These are phyloP conservation scores for Euura saliciscinereae DNA, from an alignment of 1,140 invertebrate genomes.

Conservation along the genomic window DNA sequence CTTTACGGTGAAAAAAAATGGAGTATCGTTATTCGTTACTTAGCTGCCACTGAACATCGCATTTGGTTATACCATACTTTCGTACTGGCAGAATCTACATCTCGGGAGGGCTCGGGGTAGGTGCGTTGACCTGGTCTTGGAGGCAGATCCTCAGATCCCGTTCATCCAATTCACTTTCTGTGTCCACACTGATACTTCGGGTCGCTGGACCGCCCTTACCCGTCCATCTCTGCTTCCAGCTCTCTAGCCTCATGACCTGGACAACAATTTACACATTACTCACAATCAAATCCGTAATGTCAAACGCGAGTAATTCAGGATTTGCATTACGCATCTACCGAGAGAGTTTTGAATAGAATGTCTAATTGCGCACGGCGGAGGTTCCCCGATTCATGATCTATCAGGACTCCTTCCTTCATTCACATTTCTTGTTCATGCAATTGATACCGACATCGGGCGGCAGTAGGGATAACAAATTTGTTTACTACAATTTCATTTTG, in stretches of 20 bases:
- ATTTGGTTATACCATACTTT: not conserved
- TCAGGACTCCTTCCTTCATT: too few relatives aligned
- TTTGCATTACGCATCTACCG: too few relatives aligned
- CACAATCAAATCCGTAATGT: not conserved
- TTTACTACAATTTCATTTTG: not conserved
- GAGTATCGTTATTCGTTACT: slow-evolving; percentile 12
- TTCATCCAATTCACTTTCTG: slow-evolving; percentile 62
- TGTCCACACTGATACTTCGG: slow-evolving; percentile 57
- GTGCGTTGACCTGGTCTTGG: slow-evolving; percentile 44
- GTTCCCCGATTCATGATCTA: too few relatives aligned
- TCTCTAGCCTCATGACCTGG: slow-evolving; percentile 71
- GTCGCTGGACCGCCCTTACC: slow-evolving; percentile 40
- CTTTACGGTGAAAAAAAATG: not conserved
- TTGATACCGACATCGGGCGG: too few relatives aligned
- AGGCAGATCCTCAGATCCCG: slow-evolving; percentile 53
- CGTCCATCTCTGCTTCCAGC: slow-evolving; percentile 60
- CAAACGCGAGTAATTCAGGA: too few relatives aligned
- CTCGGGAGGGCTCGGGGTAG: slow-evolving; percentile 36
- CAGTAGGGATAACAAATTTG: not conserved
- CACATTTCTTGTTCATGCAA: too few relatives aligned
- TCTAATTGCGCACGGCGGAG: too few relatives aligned
- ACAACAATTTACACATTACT: slow-evolving; percentile 20
- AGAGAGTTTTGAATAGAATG: too few relatives aligned
- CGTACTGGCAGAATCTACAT: slow-evolving; percentile 35
- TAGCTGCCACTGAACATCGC: slow-evolving; percentile 28